Percentiles rank a stretch among this genome's conserved stretches.
These are phyloP conservation scores for Hipposideros larvatus DNA, from an alignment of 2,797 vertebrate species.

Conservation along the genomic window DNA sequence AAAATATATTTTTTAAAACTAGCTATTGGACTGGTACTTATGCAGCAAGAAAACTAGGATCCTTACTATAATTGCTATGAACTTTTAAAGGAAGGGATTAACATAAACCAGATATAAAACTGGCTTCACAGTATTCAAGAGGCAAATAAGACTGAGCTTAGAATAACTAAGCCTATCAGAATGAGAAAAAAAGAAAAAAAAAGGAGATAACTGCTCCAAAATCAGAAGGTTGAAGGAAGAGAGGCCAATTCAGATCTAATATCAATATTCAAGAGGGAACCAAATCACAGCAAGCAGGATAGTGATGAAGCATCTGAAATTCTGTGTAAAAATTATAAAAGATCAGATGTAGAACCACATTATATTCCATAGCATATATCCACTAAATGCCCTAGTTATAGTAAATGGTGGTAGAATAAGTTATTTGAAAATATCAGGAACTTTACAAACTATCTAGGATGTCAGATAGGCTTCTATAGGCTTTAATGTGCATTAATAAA, in stretches of 20 bases:
- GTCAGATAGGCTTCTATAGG: not conserved
- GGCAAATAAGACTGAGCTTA: not conserved
- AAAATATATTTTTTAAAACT: not conserved
- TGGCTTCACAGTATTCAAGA: not conserved
- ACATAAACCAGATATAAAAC: not conserved
- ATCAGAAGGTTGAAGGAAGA: not conserved
- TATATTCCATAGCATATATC: not conserved
- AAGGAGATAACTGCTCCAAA: not conserved
- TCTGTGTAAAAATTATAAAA: not conserved
- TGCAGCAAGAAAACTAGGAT: not conserved
- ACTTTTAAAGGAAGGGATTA: not conserved
- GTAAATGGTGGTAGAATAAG: not conserved
- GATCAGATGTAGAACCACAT: not conserved
- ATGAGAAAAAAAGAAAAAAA: not conserved
- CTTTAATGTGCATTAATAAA: not conserved
- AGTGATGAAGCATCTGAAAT: not conserved
- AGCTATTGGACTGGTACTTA: not conserved
- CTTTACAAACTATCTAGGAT: not conserved
- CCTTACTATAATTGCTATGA: not conserved
- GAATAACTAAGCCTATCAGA: not conserved
- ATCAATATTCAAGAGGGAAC: not conserved
- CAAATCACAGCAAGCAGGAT: not conserved
- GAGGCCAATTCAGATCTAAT: not conserved
- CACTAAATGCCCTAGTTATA: not conserved
- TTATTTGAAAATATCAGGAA: not conserved